Percentiles rank a stretch among this genome's conserved stretches.
phyloP scores from a whole-genome alignment of 2,888 invertebrate genomes.

The Cryptus armator region DNA sequence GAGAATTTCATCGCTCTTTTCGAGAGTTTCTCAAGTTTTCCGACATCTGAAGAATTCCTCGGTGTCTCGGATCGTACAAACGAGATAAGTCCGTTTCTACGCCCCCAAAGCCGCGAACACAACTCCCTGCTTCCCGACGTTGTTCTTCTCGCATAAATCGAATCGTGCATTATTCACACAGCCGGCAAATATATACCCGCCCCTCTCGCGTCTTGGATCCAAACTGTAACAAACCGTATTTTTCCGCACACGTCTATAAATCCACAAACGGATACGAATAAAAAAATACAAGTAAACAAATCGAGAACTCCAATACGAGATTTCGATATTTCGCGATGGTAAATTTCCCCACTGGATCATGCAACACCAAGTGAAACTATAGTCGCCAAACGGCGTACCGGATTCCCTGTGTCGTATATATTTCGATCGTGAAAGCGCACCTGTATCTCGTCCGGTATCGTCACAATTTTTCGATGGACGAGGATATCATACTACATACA shows the following conservation, averaged over 20 bases:
- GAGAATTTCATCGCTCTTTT: not conserved
- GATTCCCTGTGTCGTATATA: too few species aligned
- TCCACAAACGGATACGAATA: not conserved
- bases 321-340: too few species aligned
- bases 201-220: not conserved
- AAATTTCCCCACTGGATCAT: too few species aligned
- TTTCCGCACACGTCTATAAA: not conserved
- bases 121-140: slow-evolving; percentile 7
- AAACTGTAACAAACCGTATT: not conserved
- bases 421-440: too few species aligned
- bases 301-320: too few species aligned
- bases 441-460: too few species aligned
- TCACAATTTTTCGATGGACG: not conserved
- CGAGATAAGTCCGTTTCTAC: not conserved
- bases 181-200: not conserved
- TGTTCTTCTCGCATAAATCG: slow-evolving; percentile 10
- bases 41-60: not conserved
- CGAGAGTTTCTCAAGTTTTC: not conserved
- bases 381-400: too few species aligned
- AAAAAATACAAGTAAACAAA: too few species aligned
- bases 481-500: not conserved
- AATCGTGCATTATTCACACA: slow-evolving; percentile 28
- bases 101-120: slow-evolving; percentile 3
- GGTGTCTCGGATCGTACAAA: not conserved
- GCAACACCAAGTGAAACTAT: too few species aligned